These are phyloP conservation scores for Eupithecia subfuscata DNA, from an alignment of 2,888 invertebrate genomes.

Conservation along the genomic window DNA sequence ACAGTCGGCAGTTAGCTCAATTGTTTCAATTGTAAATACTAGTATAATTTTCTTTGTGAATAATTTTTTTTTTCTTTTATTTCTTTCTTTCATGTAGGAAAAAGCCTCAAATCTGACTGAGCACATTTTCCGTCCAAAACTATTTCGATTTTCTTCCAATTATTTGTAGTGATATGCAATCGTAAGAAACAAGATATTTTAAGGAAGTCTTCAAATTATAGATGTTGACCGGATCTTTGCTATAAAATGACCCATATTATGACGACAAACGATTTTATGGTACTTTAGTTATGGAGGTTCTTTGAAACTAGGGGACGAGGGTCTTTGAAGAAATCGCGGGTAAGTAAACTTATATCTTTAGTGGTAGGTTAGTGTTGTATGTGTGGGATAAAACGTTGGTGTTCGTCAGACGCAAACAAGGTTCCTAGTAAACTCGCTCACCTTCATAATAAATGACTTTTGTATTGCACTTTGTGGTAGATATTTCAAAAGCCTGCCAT, in stretches of 20 bases:
- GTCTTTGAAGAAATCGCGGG: constrained; percentile 2
- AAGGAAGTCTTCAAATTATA: not conserved
- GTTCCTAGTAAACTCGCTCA: not conserved
- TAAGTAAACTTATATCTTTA: not conserved
- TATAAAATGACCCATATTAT: constrained; percentile 18
- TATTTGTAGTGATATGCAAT: not conserved
- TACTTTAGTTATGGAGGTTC: constrained; percentile 14
- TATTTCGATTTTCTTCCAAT: not conserved
- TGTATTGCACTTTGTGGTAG: not conserved
- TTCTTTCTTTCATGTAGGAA: not conserved
- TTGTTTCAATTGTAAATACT: too few species aligned
- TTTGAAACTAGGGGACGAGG: not conserved
- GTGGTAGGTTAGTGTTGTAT: not conserved
- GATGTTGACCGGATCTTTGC: not conserved
- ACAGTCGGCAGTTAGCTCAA: too few species aligned
- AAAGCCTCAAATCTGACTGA: too few species aligned
- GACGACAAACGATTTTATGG: constrained; percentile 18
- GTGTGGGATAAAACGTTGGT: not conserved
- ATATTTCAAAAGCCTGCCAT: not conserved
- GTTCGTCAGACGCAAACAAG: not conserved
- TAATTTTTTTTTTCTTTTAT: too few species aligned
- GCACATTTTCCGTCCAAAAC: too few species aligned
- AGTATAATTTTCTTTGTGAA: too few species aligned
- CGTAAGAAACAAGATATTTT: not conserved
- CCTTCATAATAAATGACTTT: not conserved